A percentile compares a stretch with the other conserved stretches of the same genome.
phyloP scores from a whole-genome alignment of 1,140 invertebrate genomes.

The Bombyx mandarina region DNA sequence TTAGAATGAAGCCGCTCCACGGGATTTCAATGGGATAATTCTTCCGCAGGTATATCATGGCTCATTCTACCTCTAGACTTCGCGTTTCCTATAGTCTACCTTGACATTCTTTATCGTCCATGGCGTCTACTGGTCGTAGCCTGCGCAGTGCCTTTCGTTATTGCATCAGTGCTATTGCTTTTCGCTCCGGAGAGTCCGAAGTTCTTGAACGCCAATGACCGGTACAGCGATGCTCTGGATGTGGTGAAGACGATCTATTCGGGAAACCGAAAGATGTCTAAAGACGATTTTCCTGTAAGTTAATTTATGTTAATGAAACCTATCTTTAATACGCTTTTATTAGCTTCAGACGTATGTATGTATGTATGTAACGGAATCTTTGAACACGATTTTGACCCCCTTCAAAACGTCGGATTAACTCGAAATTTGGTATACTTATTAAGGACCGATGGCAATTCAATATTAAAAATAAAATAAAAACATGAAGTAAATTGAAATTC shows the following conservation, averaged over 20 bases:
- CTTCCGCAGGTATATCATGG: slow-evolving; percentile 76
- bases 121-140: slow-evolving; percentile 80
- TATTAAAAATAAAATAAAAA: too few species aligned
- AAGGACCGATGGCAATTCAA: too few species aligned
- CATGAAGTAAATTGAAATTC: too few species aligned
- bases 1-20: background rate
- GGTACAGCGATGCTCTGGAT: slow-evolving; percentile 68
- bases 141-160: slow-evolving; percentile 75
- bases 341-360: too few species aligned
- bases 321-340: too few species aligned
- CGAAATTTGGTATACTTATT: too few species aligned
- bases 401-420: too few species aligned
- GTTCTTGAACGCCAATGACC: slow-evolving; percentile 73
- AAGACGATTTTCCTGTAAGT: slow-evolving; percentile 45
- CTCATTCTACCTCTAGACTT: slow-evolving; percentile 74
- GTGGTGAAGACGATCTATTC: slow-evolving; percentile 72
- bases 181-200: slow-evolving; percentile 82
- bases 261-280: slow-evolving; percentile 65
- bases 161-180: slow-evolving; percentile 71
- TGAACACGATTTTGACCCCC: too few species aligned
- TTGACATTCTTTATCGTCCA: slow-evolving; percentile 69
- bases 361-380: too few species aligned
- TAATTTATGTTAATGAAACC: background rate
- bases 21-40: background rate
- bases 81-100: slow-evolving; percentile 36